These are phyloP conservation scores for Campylomormyrus tamandua DNA, from an alignment of 2,113 vertebrate species.

Conservation along the genomic window DNA sequence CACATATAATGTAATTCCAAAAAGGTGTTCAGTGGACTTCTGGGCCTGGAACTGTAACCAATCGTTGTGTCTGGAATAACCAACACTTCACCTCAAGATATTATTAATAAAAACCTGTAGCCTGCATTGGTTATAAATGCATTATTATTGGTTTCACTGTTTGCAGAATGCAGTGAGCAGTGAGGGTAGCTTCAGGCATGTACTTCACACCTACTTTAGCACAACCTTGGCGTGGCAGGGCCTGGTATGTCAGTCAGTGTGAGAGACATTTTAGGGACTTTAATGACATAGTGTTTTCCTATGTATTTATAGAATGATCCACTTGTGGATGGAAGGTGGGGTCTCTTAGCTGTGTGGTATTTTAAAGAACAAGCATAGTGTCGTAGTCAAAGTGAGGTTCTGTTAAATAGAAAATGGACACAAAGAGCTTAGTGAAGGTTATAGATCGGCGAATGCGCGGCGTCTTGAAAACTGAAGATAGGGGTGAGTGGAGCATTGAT, in stretches of 20 bases:
- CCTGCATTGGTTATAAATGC: background rate
- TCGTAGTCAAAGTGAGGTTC: background rate
- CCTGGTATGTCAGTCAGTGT: background rate
- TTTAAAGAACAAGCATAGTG: background rate
- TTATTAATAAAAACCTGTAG: background rate
- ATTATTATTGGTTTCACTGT: background rate
- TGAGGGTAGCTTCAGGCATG: background rate
- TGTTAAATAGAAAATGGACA: background rate
- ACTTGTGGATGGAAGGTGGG: conserved; percentile 1
- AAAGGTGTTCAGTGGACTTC: background rate
- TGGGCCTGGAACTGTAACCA: background rate
- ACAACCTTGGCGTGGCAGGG: background rate
- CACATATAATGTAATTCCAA: background rate
- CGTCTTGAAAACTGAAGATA: background rate
- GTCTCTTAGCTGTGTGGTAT: background rate
- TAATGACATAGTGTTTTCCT: background rate
- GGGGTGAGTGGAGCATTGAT: background rate
- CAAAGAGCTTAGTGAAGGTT: background rate
- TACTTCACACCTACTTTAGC: background rate
- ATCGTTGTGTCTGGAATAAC: background rate
- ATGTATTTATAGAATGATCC: background rate
- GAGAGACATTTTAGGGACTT: background rate
- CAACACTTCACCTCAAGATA: background rate
- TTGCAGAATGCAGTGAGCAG: background rate
- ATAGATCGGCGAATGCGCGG: background rate